Base-by-base conservation (phyloP, 2,113 vertebrate species). In the Anas platyrhynchos region DNA sequence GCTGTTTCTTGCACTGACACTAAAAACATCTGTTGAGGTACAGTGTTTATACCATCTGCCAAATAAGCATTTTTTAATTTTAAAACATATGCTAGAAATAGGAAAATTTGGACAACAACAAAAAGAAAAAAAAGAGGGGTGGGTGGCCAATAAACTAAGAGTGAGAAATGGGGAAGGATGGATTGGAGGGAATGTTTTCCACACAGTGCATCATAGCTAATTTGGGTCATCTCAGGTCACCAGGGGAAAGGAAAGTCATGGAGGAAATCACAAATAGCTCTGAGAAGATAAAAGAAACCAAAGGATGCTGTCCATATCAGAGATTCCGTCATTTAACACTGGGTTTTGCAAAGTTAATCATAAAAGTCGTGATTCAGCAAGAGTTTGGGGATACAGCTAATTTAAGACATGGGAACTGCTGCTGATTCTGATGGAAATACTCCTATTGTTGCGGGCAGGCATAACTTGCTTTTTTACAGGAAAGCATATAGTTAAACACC, bases 1-100 rank as follows among this genome's bases (percentile, higher is more conserved):
- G 96, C 95, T 89, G 8, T 93, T 95, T 95, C 88, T 93, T 97
- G 74, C 79, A 88, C 94, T 95, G 92, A 96, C 88, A 91, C 94
- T 93, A 73, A 96, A 95, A 97, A 97, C 95, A 92, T 96, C 96
- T 98, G 97, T 89, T 88, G 75, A 96, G 92, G 96, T 94, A 94
- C 52, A 68, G 79, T 55, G 3, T 95, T 95, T 88, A 58, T 59
- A 81, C 71, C 17, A 73, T 86, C 93, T 90, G 93, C 96, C 94
- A 95, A 94, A 94, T 83, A 83, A 69, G 85, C 96, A 81, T 92
- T 95, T 97, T 98, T 97, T 96, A 78, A 96, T 95, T 93, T 91
- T 91, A 95, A 97, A 96, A 96, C 92, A 97, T 84, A 61, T 83
- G 90, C 85, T 88, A 82, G 89, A 96, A 97, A 89, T 87, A 91